Conservation (phyloP, 1,140 invertebrate genomes). For the Pissodes strobi region DNA sequence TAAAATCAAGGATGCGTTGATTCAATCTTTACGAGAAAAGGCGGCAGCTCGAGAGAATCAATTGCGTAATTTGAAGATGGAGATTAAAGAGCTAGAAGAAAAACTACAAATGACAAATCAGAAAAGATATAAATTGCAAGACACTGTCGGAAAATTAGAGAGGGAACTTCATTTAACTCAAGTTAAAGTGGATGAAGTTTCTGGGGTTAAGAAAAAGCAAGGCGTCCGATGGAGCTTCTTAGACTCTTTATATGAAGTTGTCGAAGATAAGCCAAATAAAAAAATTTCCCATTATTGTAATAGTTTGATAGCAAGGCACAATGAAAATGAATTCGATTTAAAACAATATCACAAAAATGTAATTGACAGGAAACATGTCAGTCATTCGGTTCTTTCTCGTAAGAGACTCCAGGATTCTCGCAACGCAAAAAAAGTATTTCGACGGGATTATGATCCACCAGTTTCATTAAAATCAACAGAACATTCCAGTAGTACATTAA, state of each 20-base stretch:
- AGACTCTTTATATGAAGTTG: constrained; percentile 13
- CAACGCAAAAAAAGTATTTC: too few relatives aligned
- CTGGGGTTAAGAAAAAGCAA: too few relatives aligned
- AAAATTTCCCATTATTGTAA: constrained; percentile 16
- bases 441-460: too few relatives aligned
- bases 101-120: constrained; percentile 45
- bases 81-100: constrained; percentile 41
- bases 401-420: too few relatives aligned
- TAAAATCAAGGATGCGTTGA: constrained; percentile 36
- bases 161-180: constrained; percentile 50
- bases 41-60: constrained; percentile 34
- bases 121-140: constrained; percentile 51
- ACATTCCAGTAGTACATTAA: constrained; percentile 3
- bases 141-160: constrained; percentile 47
- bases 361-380: too few relatives aligned
- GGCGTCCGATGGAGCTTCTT: not conserved
- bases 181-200: too few relatives aligned
- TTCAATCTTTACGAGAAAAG: constrained; percentile 40
- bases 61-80: constrained; percentile 37
- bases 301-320: constrained; percentile 2
- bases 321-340: not conserved
- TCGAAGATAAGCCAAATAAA: constrained; percentile 19
- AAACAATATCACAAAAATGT: too few relatives aligned
- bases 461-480: not conserved
- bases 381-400: too few relatives aligned